Percentiles rank a stretch among this genome's conserved stretches.
Conservation (phyloP, 2,113 vertebrate genomes). For the Pelusios castaneus region DNA sequence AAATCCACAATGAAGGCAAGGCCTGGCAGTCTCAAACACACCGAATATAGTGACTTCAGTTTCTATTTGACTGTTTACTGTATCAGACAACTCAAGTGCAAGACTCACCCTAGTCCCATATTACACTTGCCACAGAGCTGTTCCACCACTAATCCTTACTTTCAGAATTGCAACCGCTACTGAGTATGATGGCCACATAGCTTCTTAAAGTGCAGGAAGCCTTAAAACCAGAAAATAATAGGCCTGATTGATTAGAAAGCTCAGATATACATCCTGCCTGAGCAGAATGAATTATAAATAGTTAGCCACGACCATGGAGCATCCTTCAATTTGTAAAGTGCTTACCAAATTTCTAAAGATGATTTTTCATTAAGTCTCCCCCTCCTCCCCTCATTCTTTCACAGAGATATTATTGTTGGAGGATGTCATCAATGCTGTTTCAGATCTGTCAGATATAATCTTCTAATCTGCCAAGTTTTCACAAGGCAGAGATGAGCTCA, state of each 20-base stretch:
- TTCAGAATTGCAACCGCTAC: background rate
- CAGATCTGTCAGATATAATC: slow-evolving; percentile 79
- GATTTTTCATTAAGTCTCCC: slow-evolving; percentile 51
- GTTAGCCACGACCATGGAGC: background rate
- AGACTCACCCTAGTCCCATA: background rate
- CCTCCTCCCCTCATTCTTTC: background rate
- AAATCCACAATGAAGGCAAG: accelerated
- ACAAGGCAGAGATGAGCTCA: slow-evolving; percentile 72
- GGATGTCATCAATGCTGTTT: slow-evolving; percentile 70
- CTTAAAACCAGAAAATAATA: background rate
- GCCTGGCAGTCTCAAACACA: background rate
- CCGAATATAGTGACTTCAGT: accelerated
- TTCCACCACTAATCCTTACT: background rate
- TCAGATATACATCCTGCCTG: background rate
- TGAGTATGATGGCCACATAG: background rate
- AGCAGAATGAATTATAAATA: background rate
- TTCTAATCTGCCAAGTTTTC: slow-evolving; percentile 76
- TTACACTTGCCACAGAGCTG: background rate
- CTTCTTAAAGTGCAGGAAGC: background rate
- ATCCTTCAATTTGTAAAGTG: slow-evolving; percentile 5
- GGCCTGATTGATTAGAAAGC: background rate
- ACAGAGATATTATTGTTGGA: slow-evolving; percentile 35
- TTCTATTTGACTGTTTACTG: accelerated
- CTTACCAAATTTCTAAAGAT: slow-evolving; percentile 36
- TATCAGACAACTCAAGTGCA: accelerated